Evolutionary conservation across 2,113 vertebrate species (phyloP).

Genomic region (Dascyllus trimaculatus): DNA sequence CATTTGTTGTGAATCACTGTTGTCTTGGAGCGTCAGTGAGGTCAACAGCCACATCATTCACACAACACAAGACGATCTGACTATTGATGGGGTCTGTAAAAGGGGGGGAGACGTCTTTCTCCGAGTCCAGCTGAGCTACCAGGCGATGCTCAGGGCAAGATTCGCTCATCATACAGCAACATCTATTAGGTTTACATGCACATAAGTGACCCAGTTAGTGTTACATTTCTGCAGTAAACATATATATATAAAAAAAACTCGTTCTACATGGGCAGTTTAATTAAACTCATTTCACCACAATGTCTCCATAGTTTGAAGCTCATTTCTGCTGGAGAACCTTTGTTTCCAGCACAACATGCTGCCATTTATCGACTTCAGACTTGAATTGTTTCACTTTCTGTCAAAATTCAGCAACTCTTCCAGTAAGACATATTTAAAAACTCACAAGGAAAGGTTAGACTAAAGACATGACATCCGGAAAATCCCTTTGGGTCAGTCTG

Average conservation of each 20-base stretch:
- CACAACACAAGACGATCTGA: constrained; percentile 33
- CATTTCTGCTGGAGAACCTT: no score
- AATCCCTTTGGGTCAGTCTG: no score
- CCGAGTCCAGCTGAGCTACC: neutral
- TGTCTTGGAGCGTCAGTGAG: constrained; percentile 13
- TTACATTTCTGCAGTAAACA: neutral
- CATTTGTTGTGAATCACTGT: constrained; percentile 44
- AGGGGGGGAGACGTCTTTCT: neutral
- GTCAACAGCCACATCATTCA: constrained; percentile 28
- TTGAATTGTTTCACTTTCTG: no score
- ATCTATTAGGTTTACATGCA: neutral
- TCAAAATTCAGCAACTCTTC: no score
- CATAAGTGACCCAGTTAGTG: neutral
- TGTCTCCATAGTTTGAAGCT: no score
- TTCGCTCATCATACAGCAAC: neutral
- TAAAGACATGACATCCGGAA: no score
- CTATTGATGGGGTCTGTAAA: neutral
- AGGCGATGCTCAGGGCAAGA: constrained; percentile 1
- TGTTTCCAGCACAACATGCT: no score
- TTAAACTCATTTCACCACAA: neutral
- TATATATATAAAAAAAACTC: no score
- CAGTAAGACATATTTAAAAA: no score
- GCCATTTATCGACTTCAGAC: no score
- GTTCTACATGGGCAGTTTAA: neutral
- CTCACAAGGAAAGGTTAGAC: no score